Evolutionary conservation across 2,113 vertebrate species (phyloP), one percentile per base, ranked within the genome.

Genomic region (Collichthys lucidus): DNA sequence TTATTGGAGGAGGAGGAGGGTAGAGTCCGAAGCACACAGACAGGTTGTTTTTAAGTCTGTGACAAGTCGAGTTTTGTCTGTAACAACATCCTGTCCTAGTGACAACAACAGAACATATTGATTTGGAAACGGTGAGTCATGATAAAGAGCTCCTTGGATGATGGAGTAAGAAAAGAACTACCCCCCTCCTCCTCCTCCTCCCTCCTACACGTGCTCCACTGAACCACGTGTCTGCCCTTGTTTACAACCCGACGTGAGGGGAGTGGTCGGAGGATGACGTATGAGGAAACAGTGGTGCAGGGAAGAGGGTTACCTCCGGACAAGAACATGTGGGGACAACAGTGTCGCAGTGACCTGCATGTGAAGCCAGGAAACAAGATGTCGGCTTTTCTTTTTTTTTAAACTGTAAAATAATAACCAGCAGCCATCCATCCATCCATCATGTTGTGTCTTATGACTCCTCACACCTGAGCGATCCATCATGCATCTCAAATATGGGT

Each of bases 261-360:
- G 60, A 2, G 84, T 62, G 80, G 78, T 15, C 26, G 52, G 35
- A 4, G 15, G 64, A 10, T 94, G 89, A 94, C 92, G 94, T 94
- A 88, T 74, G 72, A 77, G 90, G 91, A 90, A 90, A 77, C 71
- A 15, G 66, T 50, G 86, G 77, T 19, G 85, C 77, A 77, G 66
- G 71, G 77, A 62, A 40, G 9, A 40, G 78, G 67, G 82, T 88
- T 89, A 88, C 10, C 69, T 90, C 63, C 59, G 81, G 86, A 84
- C 81, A 86, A 62, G 85, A 84, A 87, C 88, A 81, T 77, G 84
- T 65, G 86, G 79, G 79, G 75, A 84, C 83, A 83, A 62, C 85
- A 53, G 84, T 90, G 93, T 93, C 91, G 86, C 92, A 93, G 90
- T 93, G 89, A 91, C 89, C 88, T 71, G 70, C 73, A 69, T 69